A percentile compares a stretch with the other conserved stretches of the same genome.
phyloP scores from a whole-genome alignment of 2,113 vertebrate genomes.

The Ifrita kowaldi region DNA sequence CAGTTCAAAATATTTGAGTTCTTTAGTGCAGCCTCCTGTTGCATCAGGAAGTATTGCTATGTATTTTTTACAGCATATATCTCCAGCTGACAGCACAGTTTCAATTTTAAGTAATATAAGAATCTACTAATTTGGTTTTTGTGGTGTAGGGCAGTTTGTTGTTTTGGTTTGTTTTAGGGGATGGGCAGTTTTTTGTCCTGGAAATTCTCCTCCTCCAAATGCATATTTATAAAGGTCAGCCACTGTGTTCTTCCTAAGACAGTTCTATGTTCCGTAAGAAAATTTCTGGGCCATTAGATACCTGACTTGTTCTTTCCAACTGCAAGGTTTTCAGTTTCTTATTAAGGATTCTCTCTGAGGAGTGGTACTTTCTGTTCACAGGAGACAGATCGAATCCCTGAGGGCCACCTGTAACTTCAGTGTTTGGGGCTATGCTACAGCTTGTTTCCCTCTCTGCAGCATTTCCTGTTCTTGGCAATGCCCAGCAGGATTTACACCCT shows the following conservation, averaged over 20 bases:
- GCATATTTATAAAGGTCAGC: neutral
- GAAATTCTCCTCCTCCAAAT: neutral
- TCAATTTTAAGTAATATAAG: neutral
- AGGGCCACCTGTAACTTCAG: neutral
- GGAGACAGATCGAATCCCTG: neutral
- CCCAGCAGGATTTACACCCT: neutral
- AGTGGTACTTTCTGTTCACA: neutral
- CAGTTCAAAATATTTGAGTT: neutral
- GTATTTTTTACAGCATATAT: neutral
- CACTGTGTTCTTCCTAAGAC: neutral
- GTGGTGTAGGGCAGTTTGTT: neutral
- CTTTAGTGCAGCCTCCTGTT: neutral
- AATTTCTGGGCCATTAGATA: neutral
- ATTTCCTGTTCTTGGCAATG: neutral
- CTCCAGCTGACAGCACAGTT: neutral
- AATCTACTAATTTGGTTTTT: neutral
- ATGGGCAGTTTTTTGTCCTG: fast-evolving
- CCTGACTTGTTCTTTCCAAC: neutral
- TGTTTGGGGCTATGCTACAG: neutral
- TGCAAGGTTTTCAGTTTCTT: neutral
- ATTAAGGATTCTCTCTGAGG: neutral
- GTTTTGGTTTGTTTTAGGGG: no score
- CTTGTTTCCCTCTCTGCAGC: neutral
- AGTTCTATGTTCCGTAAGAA: neutral
- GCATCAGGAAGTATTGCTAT: neutral